Conservation (phyloP, 2,797 vertebrate genomes). For the Helostoma temminkii region DNA sequence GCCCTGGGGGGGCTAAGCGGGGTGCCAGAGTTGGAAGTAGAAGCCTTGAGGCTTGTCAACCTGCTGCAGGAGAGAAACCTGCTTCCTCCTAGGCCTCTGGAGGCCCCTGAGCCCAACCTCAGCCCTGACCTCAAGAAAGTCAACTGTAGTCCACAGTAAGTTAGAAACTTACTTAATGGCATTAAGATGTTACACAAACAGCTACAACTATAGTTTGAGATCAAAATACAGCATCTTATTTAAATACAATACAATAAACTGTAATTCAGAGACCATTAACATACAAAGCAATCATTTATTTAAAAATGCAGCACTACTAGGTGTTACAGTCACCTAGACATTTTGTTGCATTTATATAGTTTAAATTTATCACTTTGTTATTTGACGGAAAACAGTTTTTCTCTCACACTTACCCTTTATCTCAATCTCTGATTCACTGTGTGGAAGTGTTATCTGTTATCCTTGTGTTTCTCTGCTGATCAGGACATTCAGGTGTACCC, state of each 20-base stretch:
- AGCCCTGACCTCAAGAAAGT: constrained; percentile 92
- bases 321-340: too few species aligned
- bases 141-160: constrained; percentile 98
- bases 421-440: not conserved
- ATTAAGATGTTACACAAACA: not conserved
- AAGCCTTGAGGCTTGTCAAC: constrained; percentile 91
- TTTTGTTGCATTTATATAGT: too few species aligned
- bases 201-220: not conserved
- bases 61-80: constrained; percentile 93
- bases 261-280: too few species aligned
- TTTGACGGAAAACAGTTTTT: not conserved
- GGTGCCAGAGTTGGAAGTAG: constrained; percentile 91
- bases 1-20: constrained; percentile 92
- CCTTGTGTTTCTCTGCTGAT: constrained; percentile 12
- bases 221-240: too few species aligned
- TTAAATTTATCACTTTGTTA: too few species aligned
- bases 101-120: constrained; percentile 93
- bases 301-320: too few species aligned
- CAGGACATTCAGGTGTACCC: constrained; percentile 95
- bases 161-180: constrained; percentile 13
- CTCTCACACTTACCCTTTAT: not conserved
- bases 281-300: too few species aligned
- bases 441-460: constrained; percentile 1
- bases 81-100: constrained; percentile 86
- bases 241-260: too few species aligned